Base-by-base conservation (phyloP, 2,888 invertebrate genomes). In the Microctonus brassicae region DNA sequence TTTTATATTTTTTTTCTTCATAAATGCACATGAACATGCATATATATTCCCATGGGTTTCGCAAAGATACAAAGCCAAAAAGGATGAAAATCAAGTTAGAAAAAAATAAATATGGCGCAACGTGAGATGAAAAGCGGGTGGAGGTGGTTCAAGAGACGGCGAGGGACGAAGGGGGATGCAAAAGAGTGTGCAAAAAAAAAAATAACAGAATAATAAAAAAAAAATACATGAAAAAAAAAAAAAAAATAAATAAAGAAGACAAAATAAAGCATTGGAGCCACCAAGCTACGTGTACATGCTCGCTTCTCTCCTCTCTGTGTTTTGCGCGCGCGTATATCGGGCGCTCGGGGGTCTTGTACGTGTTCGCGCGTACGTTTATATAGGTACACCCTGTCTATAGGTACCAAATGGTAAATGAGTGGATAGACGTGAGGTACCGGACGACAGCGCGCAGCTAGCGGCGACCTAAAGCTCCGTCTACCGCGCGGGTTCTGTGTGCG, bases 361-460 rank as follows among this genome's bases (percentile, higher is more conserved):
- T 78, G 75, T 78, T 76, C 73, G 75, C 75, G 75, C 76, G 76
- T 76, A 74, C 74, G 75, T 76, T 69, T 73, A 77, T 78, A 75
- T 77, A 76, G 71, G 72, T 77, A 76, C 75, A 75, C 72, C 68
- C 83, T 85, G 86, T 86, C 86, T 87, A 86, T 87, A 87, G 86
- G 85, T 86, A 86, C 86, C 84, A 87, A 87, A 87, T 87, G 87
- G 87, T 86, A 87, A 87, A 87, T 86, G 86, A 87, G 87, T 84
- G 87, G 87, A 82, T 87, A 83, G 86, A 87, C 87, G 86, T 79
- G 76, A 80, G 80, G 76, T 82, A 83, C 17, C 86, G 87, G 87
- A 87, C 84, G 85, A 76, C 42, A 42, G 33, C 83, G 17, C 83
- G 82, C 82, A 86, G 86, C 87, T 86, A 87, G 87, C 87, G 86